Evolutionary conservation across 1,140 invertebrate species (phyloP), one percentile per base, ranked within the genome.

Genomic region (Hyles vespertilio): DNA sequence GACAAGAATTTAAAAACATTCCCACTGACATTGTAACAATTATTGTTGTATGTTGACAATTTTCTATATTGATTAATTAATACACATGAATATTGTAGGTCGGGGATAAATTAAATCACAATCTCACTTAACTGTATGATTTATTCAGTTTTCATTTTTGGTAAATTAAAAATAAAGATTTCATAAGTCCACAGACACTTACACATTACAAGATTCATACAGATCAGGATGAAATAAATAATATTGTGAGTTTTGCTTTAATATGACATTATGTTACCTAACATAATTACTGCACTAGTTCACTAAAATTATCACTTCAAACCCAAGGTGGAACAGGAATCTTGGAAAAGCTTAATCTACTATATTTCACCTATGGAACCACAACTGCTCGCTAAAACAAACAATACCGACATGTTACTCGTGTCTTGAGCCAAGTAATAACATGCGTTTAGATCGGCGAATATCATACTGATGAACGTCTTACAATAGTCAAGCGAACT

Each of bases 91-190:
- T 10, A 22, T 22, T 2, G 22, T 34, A 11, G 11, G 34, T 54
- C 1, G 43, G 43, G 34, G 11, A 3, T 40, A 54, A 40, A 44
- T 11, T 32, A 58, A 77, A 70, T 60, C 36, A 66, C 55, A 51
- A 53, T 70, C 36, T 74, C 70, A 79, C 78, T 83, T 87, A 83
- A 81, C 74, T 71, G 74, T 83, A 81, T 76, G 76, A 81, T 87
- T 87, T 85, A 85, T 84, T 86, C 70, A 75, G 72, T 83, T 84
- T 78, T 87, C 77, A 85, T 88, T 87, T 88, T 88, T 87, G 85
- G 84, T 87, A 87, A 81, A 87, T 81, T 85, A 83, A 84, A 88
- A 87, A 84, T 84, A 84, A 81, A 77, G 67, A 72, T 81, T 82
- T 85, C 73, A 84, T 80, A 80, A 84, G 71, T 86, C 77, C 82